Percentiles rank a stretch among this genome's conserved stretches.
Evolutionary conservation across 2,888 invertebrate species (phyloP).

Genomic region (Noctua comes): DNA sequence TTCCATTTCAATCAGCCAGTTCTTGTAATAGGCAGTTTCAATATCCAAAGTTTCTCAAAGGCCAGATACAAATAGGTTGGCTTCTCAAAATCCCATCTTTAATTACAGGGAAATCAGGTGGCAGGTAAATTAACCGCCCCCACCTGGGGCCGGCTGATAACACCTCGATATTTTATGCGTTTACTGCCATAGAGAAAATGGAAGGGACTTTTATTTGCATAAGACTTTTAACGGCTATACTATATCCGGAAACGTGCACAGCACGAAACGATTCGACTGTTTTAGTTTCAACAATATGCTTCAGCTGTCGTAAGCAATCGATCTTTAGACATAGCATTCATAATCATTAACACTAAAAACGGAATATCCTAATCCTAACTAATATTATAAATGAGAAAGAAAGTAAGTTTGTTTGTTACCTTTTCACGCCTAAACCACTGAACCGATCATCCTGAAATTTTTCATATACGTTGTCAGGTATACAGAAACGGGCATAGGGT

Average conservation of each 20-base stretch:
- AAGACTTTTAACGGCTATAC: neutral
- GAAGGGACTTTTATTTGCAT: constrained; percentile 52
- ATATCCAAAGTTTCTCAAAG: constrained; percentile 64
- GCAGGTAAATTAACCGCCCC: constrained; percentile 71
- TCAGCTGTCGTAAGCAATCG: neutral
- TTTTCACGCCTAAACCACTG: too few species aligned
- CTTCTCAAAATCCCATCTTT: constrained; percentile 75
- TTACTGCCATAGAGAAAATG: constrained; percentile 50
- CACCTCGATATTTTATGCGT: constrained; percentile 72
- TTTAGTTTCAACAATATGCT: neutral
- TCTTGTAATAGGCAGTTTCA: constrained; percentile 52
- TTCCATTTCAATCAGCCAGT: constrained; percentile 54
- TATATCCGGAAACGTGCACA: neutral
- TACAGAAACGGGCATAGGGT: too few species aligned
- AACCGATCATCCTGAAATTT: too few species aligned
- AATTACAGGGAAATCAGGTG: constrained; percentile 81
- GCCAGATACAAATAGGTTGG: constrained; percentile 61
- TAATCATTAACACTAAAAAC: too few species aligned
- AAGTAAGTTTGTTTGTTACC: too few species aligned
- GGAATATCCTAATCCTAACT: too few species aligned
- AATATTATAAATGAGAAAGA: too few species aligned
- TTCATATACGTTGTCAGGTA: too few species aligned
- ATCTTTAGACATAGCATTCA: neutral
- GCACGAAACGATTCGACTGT: neutral
- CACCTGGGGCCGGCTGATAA: constrained; percentile 75